Evolutionary conservation across 2,797 vertebrate species (phyloP), one percentile per base, ranked within the genome.

Genomic region (Propithecus deckenii): DNA sequence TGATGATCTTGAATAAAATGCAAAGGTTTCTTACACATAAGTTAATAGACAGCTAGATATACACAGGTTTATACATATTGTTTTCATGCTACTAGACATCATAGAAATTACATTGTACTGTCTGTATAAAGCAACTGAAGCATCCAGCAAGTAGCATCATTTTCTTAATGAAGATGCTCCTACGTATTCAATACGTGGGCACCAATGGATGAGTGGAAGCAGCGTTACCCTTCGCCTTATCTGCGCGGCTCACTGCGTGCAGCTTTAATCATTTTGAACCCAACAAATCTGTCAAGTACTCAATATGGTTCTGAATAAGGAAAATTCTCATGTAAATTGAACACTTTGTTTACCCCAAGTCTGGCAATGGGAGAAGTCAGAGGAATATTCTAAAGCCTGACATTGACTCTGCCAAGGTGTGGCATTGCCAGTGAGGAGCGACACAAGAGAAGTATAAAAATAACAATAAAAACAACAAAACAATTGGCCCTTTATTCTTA

Each of bases 401-500:
- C 18, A 63, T 6, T 84, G 41, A 63, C 59, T 63, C 4, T 78
- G 12, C 32, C 32, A 72, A 63, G 4, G 2, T 48, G 5, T 90
- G 14, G 4, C 18, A 48, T 15, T 52, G 43, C 88, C 18, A 86
- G 7, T 52, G 20, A 92, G 55, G 50, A 94, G 17, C 48, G 15
- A 46, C 15, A n/a, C 14, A 76, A 94, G 50, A 48, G 32, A 28
- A 83, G 8, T 32, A 50, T 71, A 25, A 85, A 87, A 65, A 48
- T 52, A 94, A 55, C 74, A 57, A 50, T 71, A 25, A 87, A 87
- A 65, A 48, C 48, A 94, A 55, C 74, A 57, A 63, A 48, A 43
- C 17, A 83, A 83, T 14, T 69, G 23, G 22, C 1, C 22, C 43
- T 28, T n/a, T 9, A 17, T 76, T 50, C 43, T 84, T 25, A 72